phyloP scores from a whole-genome alignment of 2,888 invertebrate genomes.

The Ophion ventricosus region DNA sequence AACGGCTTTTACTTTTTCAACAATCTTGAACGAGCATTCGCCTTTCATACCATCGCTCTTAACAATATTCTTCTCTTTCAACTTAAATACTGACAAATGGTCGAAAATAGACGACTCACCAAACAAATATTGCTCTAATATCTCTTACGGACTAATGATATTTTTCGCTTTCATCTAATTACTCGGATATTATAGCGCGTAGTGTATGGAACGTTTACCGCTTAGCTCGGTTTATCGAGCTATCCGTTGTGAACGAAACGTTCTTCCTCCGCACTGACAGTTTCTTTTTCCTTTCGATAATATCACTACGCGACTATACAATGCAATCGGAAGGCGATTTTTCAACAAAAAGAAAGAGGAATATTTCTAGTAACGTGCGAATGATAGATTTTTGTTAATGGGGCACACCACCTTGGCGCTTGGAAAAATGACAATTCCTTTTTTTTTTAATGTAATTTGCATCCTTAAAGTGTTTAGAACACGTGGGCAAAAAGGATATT shows the following conservation, averaged over 20 bases:
- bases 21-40: constrained; percentile 33
- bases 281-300: background rate
- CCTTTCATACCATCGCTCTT: constrained; percentile 23
- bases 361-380: no score
- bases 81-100: constrained; percentile 11
- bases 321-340: background rate
- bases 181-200: constrained; percentile 45
- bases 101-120: constrained; percentile 9
- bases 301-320: background rate
- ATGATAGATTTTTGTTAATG: no score
- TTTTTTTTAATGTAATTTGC: no score
- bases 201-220: background rate
- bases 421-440: no score
- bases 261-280: no score
- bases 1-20: constrained; percentile 38
- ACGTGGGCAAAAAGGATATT: no score
- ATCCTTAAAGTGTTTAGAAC: no score
- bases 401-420: no score
- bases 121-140: constrained; percentile 24
- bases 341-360: background rate
- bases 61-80: constrained; percentile 18
- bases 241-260: no score
- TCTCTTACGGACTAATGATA: constrained; percentile 73
- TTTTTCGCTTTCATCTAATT: constrained; percentile 60
- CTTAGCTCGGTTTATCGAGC: background rate